These are phyloP conservation scores for Poliocrania exsul DNA, from an alignment of 2,797 vertebrate species.

Conservation along the genomic window DNA sequence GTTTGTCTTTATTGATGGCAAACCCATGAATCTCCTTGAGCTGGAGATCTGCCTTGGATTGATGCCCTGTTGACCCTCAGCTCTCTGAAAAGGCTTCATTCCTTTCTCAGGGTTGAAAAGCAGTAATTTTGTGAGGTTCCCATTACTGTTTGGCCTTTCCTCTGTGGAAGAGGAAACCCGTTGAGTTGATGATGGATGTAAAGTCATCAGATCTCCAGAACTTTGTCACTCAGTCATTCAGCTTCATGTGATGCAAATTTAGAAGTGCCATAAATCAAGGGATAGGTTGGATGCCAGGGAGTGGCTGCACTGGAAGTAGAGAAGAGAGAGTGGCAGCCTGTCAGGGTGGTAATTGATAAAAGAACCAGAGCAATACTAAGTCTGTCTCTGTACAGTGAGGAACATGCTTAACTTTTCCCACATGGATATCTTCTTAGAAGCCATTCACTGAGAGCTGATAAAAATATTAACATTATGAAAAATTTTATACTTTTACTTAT, in stretches of 20 bases:
- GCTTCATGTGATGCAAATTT: background rate
- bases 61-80: background rate
- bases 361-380: background rate
- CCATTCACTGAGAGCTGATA: background rate
- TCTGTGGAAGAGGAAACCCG: background rate
- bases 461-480: background rate
- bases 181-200: background rate
- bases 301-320: background rate
- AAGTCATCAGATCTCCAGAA: background rate
- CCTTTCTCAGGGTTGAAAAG: background rate
- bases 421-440: background rate
- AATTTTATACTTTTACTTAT: background rate
- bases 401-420: background rate
- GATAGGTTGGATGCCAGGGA: background rate
- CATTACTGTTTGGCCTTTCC: background rate
- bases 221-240: background rate
- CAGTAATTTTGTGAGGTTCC: background rate
- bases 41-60: background rate
- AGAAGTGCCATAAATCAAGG: background rate
- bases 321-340: background rate
- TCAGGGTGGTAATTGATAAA: background rate
- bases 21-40: background rate
- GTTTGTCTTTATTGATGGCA: background rate
- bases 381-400: background rate
- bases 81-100: background rate